Base-by-base conservation (phyloP, 2,113 vertebrate genomes). In the Macroglossus sobrinus region DNA sequence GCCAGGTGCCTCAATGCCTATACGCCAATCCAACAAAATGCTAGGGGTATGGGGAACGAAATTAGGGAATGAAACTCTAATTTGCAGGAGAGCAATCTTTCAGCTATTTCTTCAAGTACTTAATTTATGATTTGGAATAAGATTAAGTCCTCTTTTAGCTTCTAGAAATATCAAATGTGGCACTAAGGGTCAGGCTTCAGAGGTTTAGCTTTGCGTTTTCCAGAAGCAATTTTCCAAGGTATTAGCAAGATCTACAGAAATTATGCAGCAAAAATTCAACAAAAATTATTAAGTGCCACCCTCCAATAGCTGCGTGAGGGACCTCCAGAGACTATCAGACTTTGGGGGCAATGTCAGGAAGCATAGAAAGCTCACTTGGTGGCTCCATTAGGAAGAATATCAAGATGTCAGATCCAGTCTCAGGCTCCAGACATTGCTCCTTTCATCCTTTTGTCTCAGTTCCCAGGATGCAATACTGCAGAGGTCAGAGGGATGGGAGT, bases 101-200 rank as follows among this genome's bases (percentile, higher is more conserved):
- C 93, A 68, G 96, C 74, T 95, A 33, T 93, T 95, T 90, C 43
- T 97, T 97, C 81, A 93, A 96, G 84, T 95, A 84, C 63, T 80
- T 82, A 78, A 69, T 1, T 95, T 97, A 85, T 96, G 79, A 85
- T 97, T 86, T 98, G 91, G 92, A 97, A 96, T 93, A 87, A 64
- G 93, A 96, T 84, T 64, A 95, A 96, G 90, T 19, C 13, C 57
- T 38, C 75, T 94, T 91, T 95, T 79, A 93, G 59, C 40, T 71
- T 7, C 72, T 84, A 96, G 90, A 95, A 97, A 97, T 55, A 87
- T 71, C 28, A 95, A 94, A 95, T 19, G 55, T 50, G 30, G 11
- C 76, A 95, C 28, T 61, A 85, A 97, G 45, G 45, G 30, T 61
- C 91, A 63, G 28, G 30, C 59, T 82, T 94, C 68, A 94, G 61